These are phyloP conservation scores for Hycleus phaleratus DNA, from an alignment of 1,140 invertebrate species.

Conservation along the genomic window DNA sequence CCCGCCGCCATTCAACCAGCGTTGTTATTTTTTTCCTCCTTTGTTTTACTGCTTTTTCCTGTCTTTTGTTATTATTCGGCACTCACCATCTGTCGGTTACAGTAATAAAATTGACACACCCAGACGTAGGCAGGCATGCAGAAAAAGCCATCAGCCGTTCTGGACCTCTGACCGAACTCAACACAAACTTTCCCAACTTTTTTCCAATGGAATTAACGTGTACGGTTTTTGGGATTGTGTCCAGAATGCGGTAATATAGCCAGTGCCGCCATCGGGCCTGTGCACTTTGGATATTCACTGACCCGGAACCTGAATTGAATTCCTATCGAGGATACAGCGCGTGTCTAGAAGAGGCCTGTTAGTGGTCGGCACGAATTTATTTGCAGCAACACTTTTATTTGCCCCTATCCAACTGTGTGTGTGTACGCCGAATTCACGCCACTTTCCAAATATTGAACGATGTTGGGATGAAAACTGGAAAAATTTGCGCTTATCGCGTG, in stretches of 20 bases:
- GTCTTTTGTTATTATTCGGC: no score
- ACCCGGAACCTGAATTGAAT: conserved; percentile 21
- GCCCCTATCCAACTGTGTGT: conserved; percentile 17
- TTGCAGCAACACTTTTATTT: conserved; percentile 17
- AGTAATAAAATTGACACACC: no score
- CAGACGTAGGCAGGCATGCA: no score
- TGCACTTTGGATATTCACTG: conserved; percentile 13
- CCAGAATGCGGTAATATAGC: conserved; percentile 2
- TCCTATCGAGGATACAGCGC: conserved; percentile 7
- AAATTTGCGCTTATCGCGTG: no score
- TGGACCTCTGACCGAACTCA: no score
- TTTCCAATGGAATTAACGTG: conserved; percentile 19
- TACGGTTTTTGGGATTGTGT: conserved; percentile 16
- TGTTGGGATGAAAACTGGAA: no score
- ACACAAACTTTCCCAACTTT: neutral
- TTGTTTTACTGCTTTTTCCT: no score
- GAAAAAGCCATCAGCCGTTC: no score
- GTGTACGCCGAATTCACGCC: no score
- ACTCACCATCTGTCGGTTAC: no score
- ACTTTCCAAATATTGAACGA: neutral
- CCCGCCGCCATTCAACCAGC: no score
- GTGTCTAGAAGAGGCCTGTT: conserved; percentile 16
- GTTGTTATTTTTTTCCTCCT: no score
- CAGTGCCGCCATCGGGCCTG: conserved; percentile 1
- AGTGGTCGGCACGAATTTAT: conserved; percentile 24